Evolutionary conservation across 2,113 vertebrate species (phyloP), one percentile per base, ranked within the genome.

Genomic region (Nicator chloris): DNA sequence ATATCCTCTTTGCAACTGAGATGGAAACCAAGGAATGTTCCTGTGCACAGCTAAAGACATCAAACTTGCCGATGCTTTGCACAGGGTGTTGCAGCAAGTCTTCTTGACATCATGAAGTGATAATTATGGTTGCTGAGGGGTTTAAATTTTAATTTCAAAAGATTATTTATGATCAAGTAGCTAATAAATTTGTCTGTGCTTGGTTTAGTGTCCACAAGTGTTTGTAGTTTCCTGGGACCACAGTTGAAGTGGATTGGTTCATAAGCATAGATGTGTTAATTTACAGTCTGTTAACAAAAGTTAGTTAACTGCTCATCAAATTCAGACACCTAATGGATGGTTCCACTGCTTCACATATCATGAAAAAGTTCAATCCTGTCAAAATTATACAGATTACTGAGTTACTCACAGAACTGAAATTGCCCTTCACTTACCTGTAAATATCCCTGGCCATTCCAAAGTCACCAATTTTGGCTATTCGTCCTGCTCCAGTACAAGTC

Each of bases 371-470:
- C 71, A 69, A 59, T 84, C 5, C 1, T 1, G 30, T 49, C 35
- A 88, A 66, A 82, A 44, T 13, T 2, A 65, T 35, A 71, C 40
- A 50, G 42, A 57, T 82, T 64, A 51, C 10, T 0, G 5, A 78
- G 69, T 82, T 72, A 51, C 18, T 59, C 31, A 53, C 23, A 60
- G 39, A 51, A 64, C 31, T 63, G 56, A 86, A 68, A 88, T 15
- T 31, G 37, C 16, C 42, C 77, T 84, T 69, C 45, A 40, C 91
- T 56, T 90, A 99, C 99, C 98, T 98, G 96, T 99, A 99, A 96
- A 99, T 99, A 90, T 98, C 99, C 82, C 99, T 98, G 44, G 99
- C 99, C 99, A 99, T 99, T 68, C 99, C 98, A 60, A 99, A 99
- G 96, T 99, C 99, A 82, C 99, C 98, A 24, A 98, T 99, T 97